Evolutionary conservation across 2,888 invertebrate genomes (phyloP), one percentile per base, ranked within the genome.

Genomic region (Plagodis pulveraria): DNA sequence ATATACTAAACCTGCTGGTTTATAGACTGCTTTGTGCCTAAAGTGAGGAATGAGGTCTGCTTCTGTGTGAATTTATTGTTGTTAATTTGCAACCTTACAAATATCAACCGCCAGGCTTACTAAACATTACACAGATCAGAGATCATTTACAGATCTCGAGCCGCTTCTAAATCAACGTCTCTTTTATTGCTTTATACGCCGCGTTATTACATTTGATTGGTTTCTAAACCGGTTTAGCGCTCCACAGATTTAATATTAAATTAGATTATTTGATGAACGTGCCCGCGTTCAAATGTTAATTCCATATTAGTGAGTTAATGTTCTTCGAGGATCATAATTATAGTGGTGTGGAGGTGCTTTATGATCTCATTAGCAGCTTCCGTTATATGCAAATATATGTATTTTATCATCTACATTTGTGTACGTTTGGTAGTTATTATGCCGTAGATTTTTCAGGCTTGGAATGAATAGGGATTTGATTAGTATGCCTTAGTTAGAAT

Each of bases 131-230:
- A 22, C 22, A 22, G 22, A 22, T 22, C 4, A 22, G 22, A 22
- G 22, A 22, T 22, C 22, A 22, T 22, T 22, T 22, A 22, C 42
- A 49, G 44, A 48, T 58, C 58, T 50, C 52, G 38, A 32, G 34
- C 52, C 52, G 36, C 70, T 61, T 65, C 71, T 75, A 74, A 78
- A 80, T 77, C 75, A 72, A 71, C 72, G 71, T 74, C 67, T 70
- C 72, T 72, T 81, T 84, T 82, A 84, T 83, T 71, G 78, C 79
- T 82, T 81, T 79, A 84, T 79, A 75, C 73, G 32, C 74, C 71
- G 66, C 73, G 75, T 74, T 76, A 77, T 81, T 81, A 78, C 72
- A 77, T 78, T 62, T 52, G 59, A 63, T 74, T 76, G 52, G 73
- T 74, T 73, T 65, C 66, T 70, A 70, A 77, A 75, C 77, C 77